Evolutionary conservation across 92 coral and sea anemone genomes (phyloP), one percentile per base, ranked within the genome.

Genomic region (Porites divaricata): DNA sequence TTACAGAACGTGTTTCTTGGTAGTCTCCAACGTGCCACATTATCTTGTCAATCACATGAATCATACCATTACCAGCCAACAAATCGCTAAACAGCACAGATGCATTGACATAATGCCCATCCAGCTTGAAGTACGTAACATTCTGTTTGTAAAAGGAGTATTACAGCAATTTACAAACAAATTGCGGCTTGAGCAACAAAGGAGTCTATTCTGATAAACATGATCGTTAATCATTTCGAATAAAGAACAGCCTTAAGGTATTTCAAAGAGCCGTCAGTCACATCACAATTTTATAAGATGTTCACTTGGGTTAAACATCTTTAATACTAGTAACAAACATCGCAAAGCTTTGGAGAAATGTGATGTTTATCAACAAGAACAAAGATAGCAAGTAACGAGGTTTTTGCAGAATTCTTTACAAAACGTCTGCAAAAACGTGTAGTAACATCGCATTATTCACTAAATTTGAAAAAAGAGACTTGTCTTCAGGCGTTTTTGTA

Each of bases 1-100:
- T 77, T 82, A 94, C 98, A 61, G 89, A 69, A 48, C 62, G 66
- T 24, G 95, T 91, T 35, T 48, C 48, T 4, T 67, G 62, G 72
- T 87, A 89, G 70, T 64, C 87, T 12, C 90, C 92, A 51, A 92
- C 93, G 20, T 79, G 84, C 98, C 94, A 90, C 81, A 90, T 88
- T 1, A 88, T 72, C 49, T 79, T 85, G 80, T 96, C 92, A 50
- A 96, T 69, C 6, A 96, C 88, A 68, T 96, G 98, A 50, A 96
- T 82, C 63, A 96, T 87, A n/a, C 98, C 98, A 81, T 96, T 96
- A 20, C 92, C 95, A 4, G 96, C 96, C 66, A 92, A 22, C 23
- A 96, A 78, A 80, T 96, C 98, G 12, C 85, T 74, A 35, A 79
- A 85, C 53, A 88, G 90, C 61, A 94, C 91, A 51, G 78, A 85